phyloP scores from a whole-genome alignment of 2,888 invertebrate genomes.

The Lasius fuliginosus region DNA sequence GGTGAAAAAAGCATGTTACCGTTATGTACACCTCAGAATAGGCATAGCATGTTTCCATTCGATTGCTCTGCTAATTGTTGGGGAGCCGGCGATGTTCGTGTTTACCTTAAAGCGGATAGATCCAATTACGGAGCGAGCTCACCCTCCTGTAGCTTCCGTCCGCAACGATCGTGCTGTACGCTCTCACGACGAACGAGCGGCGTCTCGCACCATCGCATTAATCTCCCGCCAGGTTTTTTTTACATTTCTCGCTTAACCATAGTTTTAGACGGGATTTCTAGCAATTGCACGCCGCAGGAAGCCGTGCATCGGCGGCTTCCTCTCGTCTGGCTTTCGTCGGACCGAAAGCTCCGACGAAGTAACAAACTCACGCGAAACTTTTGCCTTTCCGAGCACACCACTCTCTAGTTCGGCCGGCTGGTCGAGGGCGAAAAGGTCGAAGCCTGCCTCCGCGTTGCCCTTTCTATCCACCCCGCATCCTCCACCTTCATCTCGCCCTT shows the following conservation, averaged over 20 bases:
- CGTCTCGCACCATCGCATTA: conserved; percentile 22
- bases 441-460: conserved; percentile 59
- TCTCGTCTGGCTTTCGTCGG: conserved; percentile 54
- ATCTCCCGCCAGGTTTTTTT: conserved; percentile 41
- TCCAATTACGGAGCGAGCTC: conserved; percentile 58
- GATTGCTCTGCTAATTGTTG: conserved; percentile 71
- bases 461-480: conserved; percentile 28
- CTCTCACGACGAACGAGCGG: conserved; percentile 23
- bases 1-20: conserved; percentile 47
- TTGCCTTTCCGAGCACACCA: conserved; percentile 36
- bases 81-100: conserved; percentile 56
- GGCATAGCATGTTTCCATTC: conserved; percentile 69
- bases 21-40: conserved; percentile 54
- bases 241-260: conserved; percentile 63
- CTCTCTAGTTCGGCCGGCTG: conserved; percentile 45
- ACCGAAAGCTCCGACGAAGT: conserved; percentile 49
- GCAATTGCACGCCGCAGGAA: conserved; percentile 50
- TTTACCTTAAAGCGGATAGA: conserved; percentile 70
- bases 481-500: conserved; percentile 56
- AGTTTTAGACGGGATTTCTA: conserved; percentile 52
- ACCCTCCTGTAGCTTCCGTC: conserved; percentile 9
- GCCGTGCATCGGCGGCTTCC: conserved; percentile 26
- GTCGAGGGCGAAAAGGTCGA: conserved; percentile 73
- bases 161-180: conserved; percentile 22
- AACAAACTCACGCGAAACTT: conserved; percentile 66